Conservation (phyloP, 2,888 invertebrate genomes). For the Tolmerus cingulatus region DNA sequence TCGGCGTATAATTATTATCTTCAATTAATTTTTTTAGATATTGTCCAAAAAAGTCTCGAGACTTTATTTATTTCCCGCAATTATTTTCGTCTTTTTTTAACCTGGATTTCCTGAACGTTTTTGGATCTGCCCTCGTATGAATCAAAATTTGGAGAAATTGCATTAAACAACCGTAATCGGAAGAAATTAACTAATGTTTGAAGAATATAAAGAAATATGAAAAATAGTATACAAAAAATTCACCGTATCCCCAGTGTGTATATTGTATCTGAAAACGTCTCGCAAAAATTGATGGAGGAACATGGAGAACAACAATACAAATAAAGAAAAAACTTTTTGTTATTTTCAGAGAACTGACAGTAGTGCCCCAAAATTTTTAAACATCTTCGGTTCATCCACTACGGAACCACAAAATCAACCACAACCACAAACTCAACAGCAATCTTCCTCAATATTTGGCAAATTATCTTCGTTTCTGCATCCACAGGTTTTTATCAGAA, state of each 20-base stretch:
- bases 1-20: background rate
- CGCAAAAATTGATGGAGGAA: background rate
- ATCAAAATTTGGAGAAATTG: background rate
- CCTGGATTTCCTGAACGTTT: background rate
- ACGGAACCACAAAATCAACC: slow-evolving; percentile 34
- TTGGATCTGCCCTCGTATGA: background rate
- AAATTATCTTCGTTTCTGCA: slow-evolving; percentile 38
- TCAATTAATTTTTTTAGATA: background rate
- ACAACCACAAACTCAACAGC: slow-evolving; percentile 15
- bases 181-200: background rate
- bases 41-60: background rate
- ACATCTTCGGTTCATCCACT: slow-evolving; percentile 35
- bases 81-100: background rate
- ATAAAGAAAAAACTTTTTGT: slow-evolving; percentile 4
- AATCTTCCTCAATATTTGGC: slow-evolving; percentile 12
- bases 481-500: slow-evolving; percentile 36
- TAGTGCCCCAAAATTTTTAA: slow-evolving; percentile 35
- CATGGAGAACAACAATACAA: background rate
- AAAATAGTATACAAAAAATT: background rate
- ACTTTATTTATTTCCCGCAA: background rate
- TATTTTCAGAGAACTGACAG: slow-evolving; percentile 35
- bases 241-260: background rate
- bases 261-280: background rate
- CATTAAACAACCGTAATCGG: background rate
- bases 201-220: background rate